phyloP scores from a whole-genome alignment of 1,140 invertebrate species.

The Phthorimaea operculella region DNA sequence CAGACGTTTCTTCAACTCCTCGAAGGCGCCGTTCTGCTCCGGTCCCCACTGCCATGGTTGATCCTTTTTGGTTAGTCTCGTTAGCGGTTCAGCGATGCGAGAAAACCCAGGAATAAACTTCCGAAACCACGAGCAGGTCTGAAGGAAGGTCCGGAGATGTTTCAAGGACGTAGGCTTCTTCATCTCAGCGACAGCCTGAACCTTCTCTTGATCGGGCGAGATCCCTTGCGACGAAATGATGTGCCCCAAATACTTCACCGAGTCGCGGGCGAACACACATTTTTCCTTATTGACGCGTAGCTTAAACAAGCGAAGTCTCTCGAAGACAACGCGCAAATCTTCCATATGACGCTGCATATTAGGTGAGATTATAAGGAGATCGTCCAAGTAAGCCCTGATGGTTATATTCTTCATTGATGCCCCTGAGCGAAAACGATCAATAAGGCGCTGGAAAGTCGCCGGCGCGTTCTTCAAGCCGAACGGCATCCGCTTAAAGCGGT shows the following conservation, averaged over 20 bases:
- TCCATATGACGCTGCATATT: slow-evolving; percentile 35
- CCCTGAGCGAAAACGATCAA: slow-evolving; percentile 22
- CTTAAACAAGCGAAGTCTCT: slow-evolving; percentile 1
- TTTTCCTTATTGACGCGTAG: slow-evolving; percentile 28
- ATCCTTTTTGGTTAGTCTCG: slow-evolving; percentile 32
- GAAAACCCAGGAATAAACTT: slow-evolving; percentile 41
- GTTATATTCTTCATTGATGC: slow-evolving; percentile 11
- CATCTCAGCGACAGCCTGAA: slow-evolving; percentile 31
- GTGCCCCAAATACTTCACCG: slow-evolving; percentile 44
- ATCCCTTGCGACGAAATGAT: slow-evolving; percentile 31
- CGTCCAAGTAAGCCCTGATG: slow-evolving; percentile 43
- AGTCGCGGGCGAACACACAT: slow-evolving; percentile 25
- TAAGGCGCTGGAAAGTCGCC: slow-evolving; percentile 43
- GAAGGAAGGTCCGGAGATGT: slow-evolving; percentile 18
- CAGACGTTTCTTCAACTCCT: slow-evolving; percentile 9
- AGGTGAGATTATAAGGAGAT: slow-evolving; percentile 36
- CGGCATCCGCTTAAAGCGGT: slow-evolving; percentile 33
- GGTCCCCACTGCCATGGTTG: slow-evolving; percentile 18
- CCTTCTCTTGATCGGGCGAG: slow-evolving; percentile 30
- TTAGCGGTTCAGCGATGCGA: slow-evolving; percentile 37
- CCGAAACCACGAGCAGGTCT: slow-evolving; percentile 36
- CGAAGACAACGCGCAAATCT: slow-evolving; percentile 25
- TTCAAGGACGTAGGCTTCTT: slow-evolving; percentile 21
- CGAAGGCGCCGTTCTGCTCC: slow-evolving; percentile 14
- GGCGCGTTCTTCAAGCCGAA: slow-evolving; percentile 37